A percentile compares a stretch with the other conserved stretches of the same genome.
Conservation (phyloP, 2,888 invertebrate species). For the Eupithecia pulchellata region DNA sequence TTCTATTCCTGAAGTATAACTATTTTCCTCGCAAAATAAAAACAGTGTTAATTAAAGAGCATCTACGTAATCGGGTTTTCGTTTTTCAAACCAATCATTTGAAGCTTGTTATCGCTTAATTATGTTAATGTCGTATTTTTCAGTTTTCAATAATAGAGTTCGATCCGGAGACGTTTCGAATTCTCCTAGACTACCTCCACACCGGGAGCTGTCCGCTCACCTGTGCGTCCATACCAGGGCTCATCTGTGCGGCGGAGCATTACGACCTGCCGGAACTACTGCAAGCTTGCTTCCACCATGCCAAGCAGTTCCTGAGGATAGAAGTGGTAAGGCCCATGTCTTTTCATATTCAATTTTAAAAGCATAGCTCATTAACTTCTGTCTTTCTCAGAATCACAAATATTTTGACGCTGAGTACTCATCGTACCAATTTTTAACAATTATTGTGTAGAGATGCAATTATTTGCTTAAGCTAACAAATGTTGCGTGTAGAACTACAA, state of each 20-base stretch:
- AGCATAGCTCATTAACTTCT: not conserved
- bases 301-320: slow-evolving; percentile 96
- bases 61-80: no score
- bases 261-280: slow-evolving; percentile 96
- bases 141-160: slow-evolving; percentile 97
- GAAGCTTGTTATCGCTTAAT: no score
- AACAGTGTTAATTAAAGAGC: no score
- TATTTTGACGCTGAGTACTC: not conserved
- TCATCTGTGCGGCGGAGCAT: slow-evolving; percentile 97
- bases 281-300: slow-evolving; percentile 97
- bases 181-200: slow-evolving; percentile 95
- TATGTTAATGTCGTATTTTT: slow-evolving; percentile 47
- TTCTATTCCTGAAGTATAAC: no score
- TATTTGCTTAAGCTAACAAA: not conserved
- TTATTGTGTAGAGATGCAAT: not conserved
- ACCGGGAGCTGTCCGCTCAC: slow-evolving; percentile 96
- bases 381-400: not conserved
- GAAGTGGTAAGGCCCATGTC: slow-evolving; percentile 88
- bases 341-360: not conserved
- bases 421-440: not conserved
- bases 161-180: slow-evolving; percentile 96
- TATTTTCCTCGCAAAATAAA: no score
- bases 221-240: slow-evolving; percentile 95
- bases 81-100: no score
- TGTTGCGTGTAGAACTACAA: no score